Conservation (phyloP, 2,888 invertebrate genomes). For the Pandemis corylana region DNA sequence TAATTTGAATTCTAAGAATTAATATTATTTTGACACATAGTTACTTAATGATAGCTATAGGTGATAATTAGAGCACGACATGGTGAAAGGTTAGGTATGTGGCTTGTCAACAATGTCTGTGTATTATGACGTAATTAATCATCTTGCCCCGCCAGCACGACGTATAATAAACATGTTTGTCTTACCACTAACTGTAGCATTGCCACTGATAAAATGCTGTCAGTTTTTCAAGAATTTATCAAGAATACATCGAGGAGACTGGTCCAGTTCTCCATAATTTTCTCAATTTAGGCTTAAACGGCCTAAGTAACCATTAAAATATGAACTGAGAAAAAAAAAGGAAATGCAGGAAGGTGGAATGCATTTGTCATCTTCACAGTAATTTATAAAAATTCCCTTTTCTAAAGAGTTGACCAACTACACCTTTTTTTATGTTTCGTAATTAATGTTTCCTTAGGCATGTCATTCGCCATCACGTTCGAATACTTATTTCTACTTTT, state of each 20-base stretch:
- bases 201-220: not conserved
- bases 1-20: not conserved
- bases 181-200: not conserved
- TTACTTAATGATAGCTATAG: not conserved
- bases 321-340: not conserved
- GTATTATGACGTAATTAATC: constrained; percentile 36
- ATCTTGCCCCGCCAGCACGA: constrained; percentile 7
- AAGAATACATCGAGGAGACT: not conserved
- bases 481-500: not conserved
- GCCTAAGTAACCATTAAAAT: not conserved
- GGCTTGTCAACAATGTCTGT: constrained; percentile 32
- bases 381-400: no score
- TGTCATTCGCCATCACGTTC: no score
- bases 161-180: constrained; percentile 13
- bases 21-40: not conserved
- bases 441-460: no score
- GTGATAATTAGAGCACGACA: constrained; percentile 23
- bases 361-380: no score
- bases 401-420: no score
- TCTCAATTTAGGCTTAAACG: not conserved
- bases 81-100: constrained; percentile 29
- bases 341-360: no score
- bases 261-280: not conserved
- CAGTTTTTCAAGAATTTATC: not conserved
- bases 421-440: no score